A percentile compares a stretch with the other conserved stretches of the same genome.
These are phyloP conservation scores for Ophthalmolycus amberensis DNA, from an alignment of 2,113 vertebrate species.

Conservation along the genomic window DNA sequence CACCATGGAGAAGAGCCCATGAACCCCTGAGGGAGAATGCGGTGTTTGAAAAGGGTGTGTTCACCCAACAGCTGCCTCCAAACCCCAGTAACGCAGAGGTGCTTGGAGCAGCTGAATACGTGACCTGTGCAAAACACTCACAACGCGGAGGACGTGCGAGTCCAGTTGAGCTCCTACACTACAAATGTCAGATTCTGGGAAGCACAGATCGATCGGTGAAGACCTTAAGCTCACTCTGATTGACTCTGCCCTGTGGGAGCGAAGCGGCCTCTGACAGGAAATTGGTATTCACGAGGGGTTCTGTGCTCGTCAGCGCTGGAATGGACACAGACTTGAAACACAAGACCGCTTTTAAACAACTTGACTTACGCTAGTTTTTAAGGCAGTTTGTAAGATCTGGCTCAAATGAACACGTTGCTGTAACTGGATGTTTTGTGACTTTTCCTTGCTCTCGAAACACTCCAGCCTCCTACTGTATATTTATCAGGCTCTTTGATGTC, in stretches of 20 bases:
- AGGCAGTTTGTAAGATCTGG: not conserved
- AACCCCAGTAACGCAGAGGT: not conserved
- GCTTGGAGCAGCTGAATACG: slow-evolving; percentile 11
- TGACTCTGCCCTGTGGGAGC: slow-evolving; percentile 61
- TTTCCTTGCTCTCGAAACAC: slow-evolving; percentile 6
- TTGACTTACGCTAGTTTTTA: slow-evolving; percentile 19
- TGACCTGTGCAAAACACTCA: slow-evolving; percentile 34
- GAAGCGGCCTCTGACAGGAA: slow-evolving; percentile 61
- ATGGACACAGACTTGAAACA: slow-evolving; percentile 44
- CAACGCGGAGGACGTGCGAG: slow-evolving; percentile 24
- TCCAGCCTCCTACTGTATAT: slow-evolving; percentile 57
- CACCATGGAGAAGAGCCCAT: slow-evolving; percentile 58
- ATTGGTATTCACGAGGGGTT: slow-evolving; percentile 59
- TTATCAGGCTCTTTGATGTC: slow-evolving; percentile 76
- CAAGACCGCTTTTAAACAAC: slow-evolving; percentile 18
- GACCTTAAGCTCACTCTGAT: slow-evolving; percentile 57
- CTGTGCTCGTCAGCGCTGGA: slow-evolving; percentile 39
- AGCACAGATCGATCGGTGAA: slow-evolving; percentile 61
- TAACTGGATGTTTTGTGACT: not conserved
- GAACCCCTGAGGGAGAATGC: slow-evolving; percentile 21
- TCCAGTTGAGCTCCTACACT: slow-evolving; percentile 41
- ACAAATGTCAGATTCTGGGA: slow-evolving; percentile 65
- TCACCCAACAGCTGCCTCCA: slow-evolving; percentile 29
- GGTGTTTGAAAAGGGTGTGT: slow-evolving; percentile 18
- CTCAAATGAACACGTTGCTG: not conserved